A percentile compares a stretch with the other conserved stretches of the same genome.
Evolutionary conservation across 2,888 invertebrate species (phyloP).

Genomic region (Cerceris rybyensis): DNA sequence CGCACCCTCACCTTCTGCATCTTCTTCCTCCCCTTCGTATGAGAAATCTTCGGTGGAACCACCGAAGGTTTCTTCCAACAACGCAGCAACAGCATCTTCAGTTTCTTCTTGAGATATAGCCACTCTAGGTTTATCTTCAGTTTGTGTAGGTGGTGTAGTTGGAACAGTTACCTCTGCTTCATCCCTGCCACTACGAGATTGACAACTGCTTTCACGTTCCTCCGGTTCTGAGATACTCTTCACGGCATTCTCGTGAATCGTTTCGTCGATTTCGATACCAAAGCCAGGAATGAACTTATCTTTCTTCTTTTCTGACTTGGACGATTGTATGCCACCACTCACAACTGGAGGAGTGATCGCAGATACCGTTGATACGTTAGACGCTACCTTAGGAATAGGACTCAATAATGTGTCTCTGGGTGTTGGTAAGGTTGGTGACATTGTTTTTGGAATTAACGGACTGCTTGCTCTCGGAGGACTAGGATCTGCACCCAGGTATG

Average conservation of each 20-base stretch:
- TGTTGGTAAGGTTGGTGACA: slow-evolving; percentile 75
- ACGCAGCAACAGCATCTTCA: slow-evolving; percentile 94
- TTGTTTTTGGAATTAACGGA: slow-evolving; percentile 73
- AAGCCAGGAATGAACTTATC: slow-evolving; percentile 88
- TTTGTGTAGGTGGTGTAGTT: slow-evolving; percentile 84
- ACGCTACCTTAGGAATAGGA: slow-evolving; percentile 81
- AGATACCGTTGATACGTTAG: slow-evolving; percentile 46
- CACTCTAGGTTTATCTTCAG: slow-evolving; percentile 90
- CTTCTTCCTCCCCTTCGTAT: slow-evolving; percentile 82
- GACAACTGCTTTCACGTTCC: slow-evolving; percentile 75
- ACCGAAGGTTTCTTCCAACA: slow-evolving; percentile 93
- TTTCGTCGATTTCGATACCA: slow-evolving; percentile 86
- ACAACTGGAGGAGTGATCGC: slow-evolving; percentile 60
- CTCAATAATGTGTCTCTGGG: slow-evolving; percentile 80
- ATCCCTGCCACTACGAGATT: slow-evolving; percentile 70
- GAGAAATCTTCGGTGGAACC: slow-evolving; percentile 83
- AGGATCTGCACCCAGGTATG: slow-evolving; percentile 83
- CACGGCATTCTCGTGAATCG: slow-evolving; percentile 90
- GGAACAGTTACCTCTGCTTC: slow-evolving; percentile 79
- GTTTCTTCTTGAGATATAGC: slow-evolving; percentile 96
- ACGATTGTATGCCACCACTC: slow-evolving; percentile 59
- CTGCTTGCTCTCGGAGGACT: slow-evolving; percentile 84
- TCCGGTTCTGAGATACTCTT: slow-evolving; percentile 88
- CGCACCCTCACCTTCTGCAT: slow-evolving; percentile 77
- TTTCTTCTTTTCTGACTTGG: slow-evolving; percentile 82